phyloP scores from a whole-genome alignment of 2,797 vertebrate genomes.

The Peromyscus nudipes region DNA sequence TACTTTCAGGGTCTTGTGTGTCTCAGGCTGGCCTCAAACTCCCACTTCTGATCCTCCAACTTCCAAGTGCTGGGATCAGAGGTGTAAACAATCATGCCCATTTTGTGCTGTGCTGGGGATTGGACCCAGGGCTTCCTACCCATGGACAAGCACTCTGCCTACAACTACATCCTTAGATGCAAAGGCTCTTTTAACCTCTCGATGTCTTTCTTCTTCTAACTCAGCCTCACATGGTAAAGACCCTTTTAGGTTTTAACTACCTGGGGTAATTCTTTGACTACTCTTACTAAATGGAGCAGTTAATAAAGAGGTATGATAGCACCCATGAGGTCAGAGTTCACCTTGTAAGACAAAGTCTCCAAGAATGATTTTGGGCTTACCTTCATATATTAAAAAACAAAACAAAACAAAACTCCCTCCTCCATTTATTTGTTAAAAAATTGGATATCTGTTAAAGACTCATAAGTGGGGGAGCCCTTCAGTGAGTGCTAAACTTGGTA shows the following conservation, averaged over 20 bases:
- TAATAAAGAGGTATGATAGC: background rate
- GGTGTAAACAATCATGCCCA: background rate
- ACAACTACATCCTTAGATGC: background rate
- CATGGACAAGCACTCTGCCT: background rate
- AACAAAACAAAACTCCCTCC: background rate
- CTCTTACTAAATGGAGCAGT: background rate
- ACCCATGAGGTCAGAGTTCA: background rate
- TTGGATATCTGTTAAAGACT: background rate
- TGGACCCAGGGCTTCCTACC: background rate
- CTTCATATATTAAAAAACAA: background rate
- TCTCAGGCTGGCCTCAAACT: background rate
- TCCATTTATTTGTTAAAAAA: conserved; percentile 36
- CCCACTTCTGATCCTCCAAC: background rate
- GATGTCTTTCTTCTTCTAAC: conserved; percentile 18
- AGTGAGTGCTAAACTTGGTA: background rate
- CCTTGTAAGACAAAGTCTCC: background rate
- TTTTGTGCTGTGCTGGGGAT: background rate
- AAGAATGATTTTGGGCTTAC: conserved; percentile 6
- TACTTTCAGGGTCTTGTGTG: background rate
- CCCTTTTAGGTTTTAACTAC: background rate
- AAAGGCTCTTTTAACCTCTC: background rate
- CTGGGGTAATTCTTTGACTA: background rate
- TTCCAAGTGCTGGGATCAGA: background rate
- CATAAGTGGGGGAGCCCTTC: background rate
- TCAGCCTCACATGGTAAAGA: background rate